These are phyloP conservation scores for Drosophila robusta DNA, from an alignment of 2,888 invertebrate species.

Conservation along the genomic window DNA sequence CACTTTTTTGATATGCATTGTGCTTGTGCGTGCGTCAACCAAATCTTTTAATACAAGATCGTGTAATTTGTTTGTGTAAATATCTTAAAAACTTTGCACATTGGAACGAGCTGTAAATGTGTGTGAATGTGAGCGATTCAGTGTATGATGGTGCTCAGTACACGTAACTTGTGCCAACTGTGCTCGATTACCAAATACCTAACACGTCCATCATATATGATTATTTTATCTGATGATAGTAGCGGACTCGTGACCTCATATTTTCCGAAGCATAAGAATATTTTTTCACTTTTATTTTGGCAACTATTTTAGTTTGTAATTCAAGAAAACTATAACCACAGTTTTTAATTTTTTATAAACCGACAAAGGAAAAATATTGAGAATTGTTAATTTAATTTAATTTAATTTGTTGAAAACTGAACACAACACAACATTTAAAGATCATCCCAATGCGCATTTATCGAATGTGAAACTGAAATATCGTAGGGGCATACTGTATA, in stretches of 20 bases:
- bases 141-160: conserved; percentile 6
- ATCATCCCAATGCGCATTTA: conserved; percentile 67
- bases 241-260: no score
- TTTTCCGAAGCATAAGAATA: no score
- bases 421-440: neutral
- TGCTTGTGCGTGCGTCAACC: conserved; percentile 77
- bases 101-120: conserved; percentile 66
- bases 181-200: neutral
- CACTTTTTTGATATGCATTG: conserved; percentile 82
- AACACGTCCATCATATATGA: no score
- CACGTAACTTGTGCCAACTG: no score
- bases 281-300: no score
- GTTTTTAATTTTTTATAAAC: no score
- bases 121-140: neutral
- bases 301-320: no score
- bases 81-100: conserved; percentile 63
- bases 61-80: conserved; percentile 36
- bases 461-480: conserved; percentile 62
- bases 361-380: no score
- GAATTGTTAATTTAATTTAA: no score
- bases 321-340: no score
- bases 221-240: no score
- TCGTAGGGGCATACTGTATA: conserved; percentile 6
- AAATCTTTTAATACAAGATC: conserved; percentile 59
- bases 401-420: no score